phyloP scores from a whole-genome alignment of 2,113 vertebrate species.

The Psephotus haematonotus region DNA sequence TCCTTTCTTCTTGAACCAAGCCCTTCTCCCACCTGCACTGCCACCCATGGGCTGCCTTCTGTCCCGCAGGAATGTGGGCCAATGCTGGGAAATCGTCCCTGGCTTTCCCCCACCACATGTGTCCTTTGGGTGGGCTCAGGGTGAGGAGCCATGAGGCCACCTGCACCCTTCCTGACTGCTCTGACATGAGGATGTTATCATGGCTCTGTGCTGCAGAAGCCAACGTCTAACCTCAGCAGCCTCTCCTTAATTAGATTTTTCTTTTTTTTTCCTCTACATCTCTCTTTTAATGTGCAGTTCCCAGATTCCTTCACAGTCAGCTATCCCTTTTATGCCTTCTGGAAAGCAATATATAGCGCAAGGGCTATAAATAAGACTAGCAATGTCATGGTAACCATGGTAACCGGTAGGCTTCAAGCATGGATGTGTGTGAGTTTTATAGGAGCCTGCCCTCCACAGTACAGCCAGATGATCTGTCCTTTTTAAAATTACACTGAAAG shows the following conservation, averaged over 20 bases:
- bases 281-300: conserved; percentile 29
- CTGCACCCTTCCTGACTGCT: too few relatives aligned
- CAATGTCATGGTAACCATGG: conserved; percentile 74
- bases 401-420: conserved; percentile 68
- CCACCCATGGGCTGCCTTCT: rapidly evolving
- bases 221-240: not conserved
- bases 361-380: conserved; percentile 77
- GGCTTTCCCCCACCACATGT: rapidly evolving
- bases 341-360: conserved; percentile 68
- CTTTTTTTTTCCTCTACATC: not conserved
- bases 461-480: conserved; percentile 33
- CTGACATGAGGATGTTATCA: rapidly evolving
- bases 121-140: rapidly evolving
- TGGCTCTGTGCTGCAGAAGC: rapidly evolving
- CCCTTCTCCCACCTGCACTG: not conserved
- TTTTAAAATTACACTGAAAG: conserved; percentile 37
- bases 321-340: conserved; percentile 68
- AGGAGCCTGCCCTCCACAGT: conserved; percentile 59
- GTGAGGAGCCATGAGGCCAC: rapidly evolving
- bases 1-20: not conserved
- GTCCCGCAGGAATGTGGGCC: rapidly evolving
- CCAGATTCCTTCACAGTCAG: conserved; percentile 70
- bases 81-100: rapidly evolving
- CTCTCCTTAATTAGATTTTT: conserved; percentile 35
- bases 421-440: conserved; percentile 33